These are phyloP conservation scores for Lepus townsendii DNA, from an alignment of 2,797 vertebrate genomes.

Conservation along the genomic window DNA sequence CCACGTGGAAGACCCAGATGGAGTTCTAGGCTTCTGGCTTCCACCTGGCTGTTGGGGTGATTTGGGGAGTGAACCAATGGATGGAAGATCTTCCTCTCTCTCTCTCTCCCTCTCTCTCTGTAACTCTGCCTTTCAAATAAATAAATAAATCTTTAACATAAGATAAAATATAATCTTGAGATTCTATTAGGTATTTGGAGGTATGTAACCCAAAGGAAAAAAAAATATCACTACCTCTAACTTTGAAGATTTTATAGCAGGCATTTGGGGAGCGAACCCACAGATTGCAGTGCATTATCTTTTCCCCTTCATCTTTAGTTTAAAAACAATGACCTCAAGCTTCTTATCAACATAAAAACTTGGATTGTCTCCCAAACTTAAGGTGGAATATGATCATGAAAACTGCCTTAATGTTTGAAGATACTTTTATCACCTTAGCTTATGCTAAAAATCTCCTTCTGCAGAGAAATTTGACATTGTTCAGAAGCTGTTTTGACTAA, in stretches of 20 bases:
- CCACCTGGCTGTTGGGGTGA: no score
- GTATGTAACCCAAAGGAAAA: conserved; percentile 2
- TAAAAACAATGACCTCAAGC: neutral
- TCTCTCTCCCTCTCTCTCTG: no score
- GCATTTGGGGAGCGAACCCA: neutral
- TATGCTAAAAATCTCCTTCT: neutral
- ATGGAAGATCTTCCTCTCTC: no score
- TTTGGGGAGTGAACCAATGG: no score
- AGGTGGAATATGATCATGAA: conserved; percentile 2
- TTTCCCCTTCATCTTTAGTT: neutral
- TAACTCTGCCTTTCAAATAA: no score
- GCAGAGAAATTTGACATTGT: neutral
- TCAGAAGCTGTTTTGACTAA: neutral
- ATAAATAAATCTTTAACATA: no score
- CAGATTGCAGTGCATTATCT: no score
- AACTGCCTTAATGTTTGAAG: neutral
- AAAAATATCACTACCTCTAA: neutral
- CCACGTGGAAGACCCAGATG: no score
- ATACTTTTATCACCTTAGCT: conserved; percentile 17
- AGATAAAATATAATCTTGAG: neutral
- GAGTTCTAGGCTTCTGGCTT: no score
- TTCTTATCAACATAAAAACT: conserved; percentile 5
- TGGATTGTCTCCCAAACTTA: neutral
- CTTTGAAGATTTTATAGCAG: conserved; percentile 29
- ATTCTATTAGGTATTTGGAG: neutral